A percentile compares a stretch with the other conserved stretches of the same genome.
These are phyloP conservation scores for Leucania comma DNA, from an alignment of 2,888 invertebrate species.

Conservation along the genomic window DNA sequence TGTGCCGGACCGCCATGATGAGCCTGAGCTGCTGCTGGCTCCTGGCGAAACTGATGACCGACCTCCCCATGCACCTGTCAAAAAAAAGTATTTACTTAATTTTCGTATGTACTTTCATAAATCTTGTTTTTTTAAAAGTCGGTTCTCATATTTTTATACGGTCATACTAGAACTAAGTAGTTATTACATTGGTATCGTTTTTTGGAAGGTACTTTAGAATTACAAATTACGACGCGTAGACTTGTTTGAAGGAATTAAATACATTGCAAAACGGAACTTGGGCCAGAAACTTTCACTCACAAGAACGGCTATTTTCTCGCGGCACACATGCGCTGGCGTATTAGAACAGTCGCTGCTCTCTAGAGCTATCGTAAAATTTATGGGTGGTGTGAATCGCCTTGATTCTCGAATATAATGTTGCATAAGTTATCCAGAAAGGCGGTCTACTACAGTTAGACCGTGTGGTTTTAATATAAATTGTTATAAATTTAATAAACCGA, in stretches of 20 bases:
- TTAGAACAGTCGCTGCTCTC: constrained; percentile 68
- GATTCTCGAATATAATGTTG: constrained; percentile 69
- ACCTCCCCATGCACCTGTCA: constrained; percentile 87
- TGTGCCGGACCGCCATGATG: constrained; percentile 95
- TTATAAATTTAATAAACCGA: constrained; percentile 42
- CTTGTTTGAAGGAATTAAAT: constrained; percentile 73
- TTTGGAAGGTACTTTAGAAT: neutral
- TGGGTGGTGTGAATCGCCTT: constrained; percentile 72
- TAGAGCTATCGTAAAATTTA: constrained; percentile 81
- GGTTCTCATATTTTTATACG: constrained; percentile 25
- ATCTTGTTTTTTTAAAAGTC: constrained; percentile 17
- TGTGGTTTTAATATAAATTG: constrained; percentile 55
- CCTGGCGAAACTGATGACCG: constrained; percentile 89
- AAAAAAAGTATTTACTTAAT: neutral
- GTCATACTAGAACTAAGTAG: neutral
- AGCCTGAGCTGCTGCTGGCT: constrained; percentile 93
- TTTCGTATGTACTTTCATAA: constrained; percentile 5
- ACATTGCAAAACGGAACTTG: constrained; percentile 85
- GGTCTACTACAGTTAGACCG: constrained; percentile 27
- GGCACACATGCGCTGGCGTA: constrained; percentile 73
- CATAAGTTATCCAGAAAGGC: constrained; percentile 67
- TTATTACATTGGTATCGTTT: neutral
- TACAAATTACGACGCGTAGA: constrained; percentile 41
- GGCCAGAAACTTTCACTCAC: constrained; percentile 86
- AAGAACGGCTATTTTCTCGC: constrained; percentile 84